Base-by-base conservation (phyloP, 1,140 invertebrate genomes). In the Eciton burchellii region DNA sequence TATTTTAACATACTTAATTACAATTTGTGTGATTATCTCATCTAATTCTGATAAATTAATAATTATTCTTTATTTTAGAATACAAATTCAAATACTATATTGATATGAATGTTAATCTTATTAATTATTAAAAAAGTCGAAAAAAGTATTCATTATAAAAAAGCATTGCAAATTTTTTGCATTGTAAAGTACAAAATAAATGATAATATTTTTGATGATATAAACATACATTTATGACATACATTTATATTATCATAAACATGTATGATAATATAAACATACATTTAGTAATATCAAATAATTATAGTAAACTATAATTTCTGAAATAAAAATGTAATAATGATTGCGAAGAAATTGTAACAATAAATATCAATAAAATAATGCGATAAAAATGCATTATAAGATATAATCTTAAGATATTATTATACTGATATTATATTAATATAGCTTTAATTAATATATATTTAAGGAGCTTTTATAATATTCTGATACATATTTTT, bases 241-340 rank as follows among this genome's bases (percentile, higher is more conserved):
- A n/a, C n/a, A 8, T 21, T 65, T 45, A 8, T 66, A 12, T 12
- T 57, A 57, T 19, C 11, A 26, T 57, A 57, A 57, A 57, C n/a
- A 57, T 57, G 1, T 26, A 57, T 24, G 24, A 57, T 26, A 12
- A 12, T 4, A 11, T 3, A 56, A 24, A 24, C 6, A 56, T 57
- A 57, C 19, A 45, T 24, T 66, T 66, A 45, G 21, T 47, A 16
- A 65, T 14, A 65, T n/a, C n/a, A 45, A 41, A 26, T 65, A 47
- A 3, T n/a, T n/a, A n/a, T 35, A 35, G 6, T 35, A 35, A 35
- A 47, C 35, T 2, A 35, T 6, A 35, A 2, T 35, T 35, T 6
- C 6, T 35, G 35, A 35, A 35, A 35, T 35, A n/a, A 11, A n/a
- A 0, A 66, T 47, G 47, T 47, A 66, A 47, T 66, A 49, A 66